A percentile compares a stretch with the other conserved stretches of the same genome.
Evolutionary conservation across 2,888 invertebrate species (phyloP).

Genomic region (Drosophila glabriapex): DNA sequence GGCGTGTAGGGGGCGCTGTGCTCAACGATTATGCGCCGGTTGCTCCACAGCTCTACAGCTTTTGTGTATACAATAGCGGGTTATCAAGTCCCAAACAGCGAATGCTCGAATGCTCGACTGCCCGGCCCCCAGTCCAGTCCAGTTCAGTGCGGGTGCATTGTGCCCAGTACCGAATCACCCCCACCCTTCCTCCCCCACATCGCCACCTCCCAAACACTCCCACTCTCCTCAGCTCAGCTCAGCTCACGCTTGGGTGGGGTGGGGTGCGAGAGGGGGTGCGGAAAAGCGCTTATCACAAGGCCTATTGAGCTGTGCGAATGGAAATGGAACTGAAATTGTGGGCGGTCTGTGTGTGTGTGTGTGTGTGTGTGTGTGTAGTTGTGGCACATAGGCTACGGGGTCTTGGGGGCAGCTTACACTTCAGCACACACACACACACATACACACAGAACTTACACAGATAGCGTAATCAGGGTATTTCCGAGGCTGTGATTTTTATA

Average conservation of each 20-base stretch:
- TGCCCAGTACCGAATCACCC: conserved; percentile 16
- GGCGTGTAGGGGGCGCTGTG: not conserved
- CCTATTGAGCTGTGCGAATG: conserved; percentile 74
- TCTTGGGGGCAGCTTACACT: conserved; percentile 43
- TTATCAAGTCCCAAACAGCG: conserved; percentile 79
- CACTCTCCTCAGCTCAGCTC: not conserved
- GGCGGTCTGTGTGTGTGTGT: conserved; percentile 8
- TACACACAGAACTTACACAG: conserved; percentile 58
- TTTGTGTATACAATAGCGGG: conserved; percentile 79
- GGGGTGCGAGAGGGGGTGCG: not conserved
- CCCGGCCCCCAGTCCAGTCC: not conserved
- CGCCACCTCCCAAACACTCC: no score
- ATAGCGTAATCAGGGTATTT: conserved; percentile 83
- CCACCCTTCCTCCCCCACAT: not conserved
- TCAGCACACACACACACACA: conserved; percentile 44
- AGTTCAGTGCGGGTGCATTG: conserved; percentile 51
- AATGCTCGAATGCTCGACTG: conserved; percentile 8
- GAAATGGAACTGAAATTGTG: conserved; percentile 59
- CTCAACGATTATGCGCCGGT: conserved; percentile 76
- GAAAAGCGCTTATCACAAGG: conserved; percentile 76
- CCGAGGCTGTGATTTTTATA: conserved; percentile 83
- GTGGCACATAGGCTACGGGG: conserved; percentile 9
- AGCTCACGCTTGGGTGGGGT: not conserved
- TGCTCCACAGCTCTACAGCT: conserved; percentile 48
- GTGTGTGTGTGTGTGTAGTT: conserved; percentile 24